Conservation (phyloP, 2,113 vertebrate species). For the Microtus oregoni region DNA sequence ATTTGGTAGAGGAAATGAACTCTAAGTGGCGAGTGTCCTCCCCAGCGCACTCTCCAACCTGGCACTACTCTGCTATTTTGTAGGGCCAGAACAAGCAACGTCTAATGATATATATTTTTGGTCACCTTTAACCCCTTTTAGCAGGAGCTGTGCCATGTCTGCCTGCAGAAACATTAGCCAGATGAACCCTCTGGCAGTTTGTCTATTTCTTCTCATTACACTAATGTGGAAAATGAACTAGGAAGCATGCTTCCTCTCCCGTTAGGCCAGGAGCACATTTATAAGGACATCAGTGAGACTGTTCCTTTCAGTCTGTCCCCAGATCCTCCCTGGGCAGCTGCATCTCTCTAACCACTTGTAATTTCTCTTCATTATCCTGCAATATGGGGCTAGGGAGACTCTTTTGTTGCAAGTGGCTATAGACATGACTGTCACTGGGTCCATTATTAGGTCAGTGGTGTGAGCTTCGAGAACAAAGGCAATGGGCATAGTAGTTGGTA, state of each 20-base stretch:
- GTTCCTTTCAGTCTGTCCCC: slow-evolving; percentile 73
- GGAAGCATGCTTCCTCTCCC: slow-evolving; percentile 74
- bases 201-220: slow-evolving; percentile 79
- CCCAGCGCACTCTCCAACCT: slow-evolving; percentile 6
- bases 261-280: slow-evolving; percentile 69
- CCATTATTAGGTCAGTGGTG: slow-evolving; percentile 76
- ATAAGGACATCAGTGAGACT: slow-evolving; percentile 70
- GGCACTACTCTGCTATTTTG: background rate
- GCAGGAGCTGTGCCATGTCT: slow-evolving; percentile 60
- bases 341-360: slow-evolving; percentile 60
- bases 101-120: slow-evolving; percentile 52
- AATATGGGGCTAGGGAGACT: slow-evolving; percentile 70
- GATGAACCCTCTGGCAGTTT: slow-evolving; percentile 77
- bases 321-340: slow-evolving; percentile 55
- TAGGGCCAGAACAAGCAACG: background rate
- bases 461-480: slow-evolving; percentile 71
- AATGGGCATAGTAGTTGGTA: slow-evolving; percentile 42
- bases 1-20: slow-evolving; percentile 48
- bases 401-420: slow-evolving; percentile 76
- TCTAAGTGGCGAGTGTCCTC: slow-evolving; percentile 54
- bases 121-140: slow-evolving; percentile 72
- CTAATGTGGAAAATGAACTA: slow-evolving; percentile 80
- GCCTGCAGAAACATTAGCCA: slow-evolving; percentile 74
- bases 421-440: slow-evolving; percentile 60
- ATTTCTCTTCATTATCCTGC: slow-evolving; percentile 78